Conservation (phyloP, 2,113 vertebrate genomes). For the Pycnonotus jocosus region DNA sequence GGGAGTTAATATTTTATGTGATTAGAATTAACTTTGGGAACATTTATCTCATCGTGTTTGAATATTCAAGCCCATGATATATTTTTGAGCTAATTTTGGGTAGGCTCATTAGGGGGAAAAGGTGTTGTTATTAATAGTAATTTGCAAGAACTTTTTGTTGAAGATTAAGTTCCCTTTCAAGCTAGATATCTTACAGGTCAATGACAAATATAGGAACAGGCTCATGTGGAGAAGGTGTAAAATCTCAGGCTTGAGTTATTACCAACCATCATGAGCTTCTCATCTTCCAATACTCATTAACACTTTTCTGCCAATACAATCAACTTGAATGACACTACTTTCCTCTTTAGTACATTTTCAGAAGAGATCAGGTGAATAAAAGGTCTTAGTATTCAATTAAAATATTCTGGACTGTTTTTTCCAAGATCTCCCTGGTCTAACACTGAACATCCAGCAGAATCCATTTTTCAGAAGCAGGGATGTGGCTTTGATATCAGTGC, state of each 20-base stretch:
- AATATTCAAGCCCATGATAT: neutral
- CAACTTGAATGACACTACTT: neutral
- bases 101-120: neutral
- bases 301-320: neutral
- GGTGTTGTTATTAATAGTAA: neutral
- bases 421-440: neutral
- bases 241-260: neutral
- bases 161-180: neutral
- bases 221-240: neutral
- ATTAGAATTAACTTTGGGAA: neutral
- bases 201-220: neutral
- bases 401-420: neutral
- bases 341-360: neutral
- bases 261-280: neutral
- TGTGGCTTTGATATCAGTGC: neutral
- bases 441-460: neutral
- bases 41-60: neutral
- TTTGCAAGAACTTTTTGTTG: neutral
- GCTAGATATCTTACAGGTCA: neutral
- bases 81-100: neutral
- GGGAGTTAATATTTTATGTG: neutral
- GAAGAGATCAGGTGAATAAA: fast-evolving
- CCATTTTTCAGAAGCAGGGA: neutral
- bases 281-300: neutral
- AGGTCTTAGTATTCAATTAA: neutral